phyloP scores from a whole-genome alignment of 1,140 invertebrate species.

The Trigoniulus corallinus region DNA sequence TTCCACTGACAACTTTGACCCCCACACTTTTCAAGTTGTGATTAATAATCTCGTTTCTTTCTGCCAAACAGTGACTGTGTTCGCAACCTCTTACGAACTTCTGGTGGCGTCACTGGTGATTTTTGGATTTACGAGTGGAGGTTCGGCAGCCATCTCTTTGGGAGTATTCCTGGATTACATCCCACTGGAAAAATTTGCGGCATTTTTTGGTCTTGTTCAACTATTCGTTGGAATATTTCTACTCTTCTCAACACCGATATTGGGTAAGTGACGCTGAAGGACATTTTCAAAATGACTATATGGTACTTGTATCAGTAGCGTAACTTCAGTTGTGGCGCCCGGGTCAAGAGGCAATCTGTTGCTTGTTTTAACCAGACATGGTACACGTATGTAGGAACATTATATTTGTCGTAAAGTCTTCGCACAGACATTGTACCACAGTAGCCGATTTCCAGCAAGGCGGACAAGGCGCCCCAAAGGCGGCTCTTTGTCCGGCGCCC shows the following conservation, averaged over 20 bases:
- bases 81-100: neutral
- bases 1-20: neutral
- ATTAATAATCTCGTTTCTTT: neutral
- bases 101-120: neutral
- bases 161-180: neutral
- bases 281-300: too few species aligned
- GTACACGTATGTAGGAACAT: too few species aligned
- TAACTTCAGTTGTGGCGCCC: too few species aligned
- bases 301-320: too few species aligned
- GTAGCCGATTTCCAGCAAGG: too few species aligned
- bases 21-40: neutral
- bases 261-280: too few species aligned
- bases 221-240: neutral
- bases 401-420: too few species aligned
- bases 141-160: neutral
- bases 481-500: too few species aligned
- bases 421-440: too few species aligned
- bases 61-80: neutral
- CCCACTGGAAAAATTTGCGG: neutral
- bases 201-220: neutral
- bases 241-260: neutral
- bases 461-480: too few species aligned
- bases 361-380: too few species aligned
- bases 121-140: neutral
- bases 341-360: too few species aligned